Evolutionary conservation across 2,797 vertebrate species (phyloP), one percentile per base, ranked within the genome.

Genomic region (Anableps anableps): DNA sequence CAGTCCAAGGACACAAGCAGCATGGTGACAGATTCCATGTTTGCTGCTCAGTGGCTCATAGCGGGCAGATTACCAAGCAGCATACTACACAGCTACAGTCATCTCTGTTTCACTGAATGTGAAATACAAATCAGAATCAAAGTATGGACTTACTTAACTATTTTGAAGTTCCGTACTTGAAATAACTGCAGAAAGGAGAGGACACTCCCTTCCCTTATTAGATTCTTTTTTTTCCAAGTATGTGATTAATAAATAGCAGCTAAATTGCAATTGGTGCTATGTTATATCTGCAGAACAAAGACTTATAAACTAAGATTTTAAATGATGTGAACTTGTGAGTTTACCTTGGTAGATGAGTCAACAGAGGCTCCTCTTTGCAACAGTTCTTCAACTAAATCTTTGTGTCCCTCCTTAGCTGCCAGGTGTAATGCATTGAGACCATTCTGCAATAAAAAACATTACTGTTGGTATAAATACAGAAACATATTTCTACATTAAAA

Each of bases 371-470:
- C 98, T 94, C 98, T 97, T 80, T 98, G 98, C 95, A 99, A 34
- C 34, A 99, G 89, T 78, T 99, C 98, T 80, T 99, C 97, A 41
- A 99, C 98, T 84, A 99, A 94, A 64, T 97, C 97, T 91, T 96
- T 95, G 1, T 99, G 98, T 74, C 98, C 98, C 87, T 99, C 98
- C 88, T 99, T 99, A 72, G 98, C 98, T 5, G 98, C 98, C 91
- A 99, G 94, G 82, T 99, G 98, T 75, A 99, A 95, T 0, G 98
- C 98, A 34, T 99, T 99, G 89, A 99, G 96, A 86, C 98, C 98
- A 93, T 99, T 99, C 98, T 99, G 85, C 21, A 93, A 87, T 60
- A 91, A 66, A 80, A 76, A 77, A 13, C 26, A 64, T 6, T 29
- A 50, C 13, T 75, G 0, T 21, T 36, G 38, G 41, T 23, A 68